Evolutionary conservation across 1,140 invertebrate species (phyloP).

Genomic region (Rhopalosiphum padi): DNA sequence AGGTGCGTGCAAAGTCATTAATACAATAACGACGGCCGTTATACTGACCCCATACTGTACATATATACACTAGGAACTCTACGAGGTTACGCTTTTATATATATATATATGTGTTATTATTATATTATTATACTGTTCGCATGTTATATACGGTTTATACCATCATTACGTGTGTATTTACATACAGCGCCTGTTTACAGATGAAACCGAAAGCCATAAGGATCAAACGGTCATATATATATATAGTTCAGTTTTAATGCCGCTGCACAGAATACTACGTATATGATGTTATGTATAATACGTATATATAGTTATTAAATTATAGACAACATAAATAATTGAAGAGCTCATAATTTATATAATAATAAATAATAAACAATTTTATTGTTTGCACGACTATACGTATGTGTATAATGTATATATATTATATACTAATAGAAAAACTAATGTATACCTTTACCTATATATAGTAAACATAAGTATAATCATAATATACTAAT

Average conservation of each 20-base stretch:
- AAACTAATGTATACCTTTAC: background rate
- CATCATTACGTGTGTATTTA: background rate
- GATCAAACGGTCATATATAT: background rate
- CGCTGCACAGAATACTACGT: background rate
- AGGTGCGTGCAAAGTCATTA: conserved; percentile 50
- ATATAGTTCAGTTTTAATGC: background rate
- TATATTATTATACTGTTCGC: background rate
- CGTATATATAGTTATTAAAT: background rate
- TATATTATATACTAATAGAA: background rate
- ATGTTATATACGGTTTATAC: background rate
- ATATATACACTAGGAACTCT: background rate
- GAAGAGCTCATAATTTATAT: background rate
- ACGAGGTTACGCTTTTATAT: background rate
- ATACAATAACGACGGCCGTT: conserved; percentile 41
- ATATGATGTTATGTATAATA: background rate
- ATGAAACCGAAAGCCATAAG: background rate
- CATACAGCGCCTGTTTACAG: background rate
- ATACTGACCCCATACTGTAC: conserved; percentile 20
- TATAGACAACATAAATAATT: conserved; percentile 9
- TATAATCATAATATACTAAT: background rate
- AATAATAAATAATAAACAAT: background rate
- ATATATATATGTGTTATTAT: background rate
- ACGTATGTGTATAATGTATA: too few species aligned
- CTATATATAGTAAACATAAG: background rate
- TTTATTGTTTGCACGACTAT: background rate